Conservation (phyloP, 2,113 vertebrate genomes). For the Chamaetylas fuelleborni region DNA sequence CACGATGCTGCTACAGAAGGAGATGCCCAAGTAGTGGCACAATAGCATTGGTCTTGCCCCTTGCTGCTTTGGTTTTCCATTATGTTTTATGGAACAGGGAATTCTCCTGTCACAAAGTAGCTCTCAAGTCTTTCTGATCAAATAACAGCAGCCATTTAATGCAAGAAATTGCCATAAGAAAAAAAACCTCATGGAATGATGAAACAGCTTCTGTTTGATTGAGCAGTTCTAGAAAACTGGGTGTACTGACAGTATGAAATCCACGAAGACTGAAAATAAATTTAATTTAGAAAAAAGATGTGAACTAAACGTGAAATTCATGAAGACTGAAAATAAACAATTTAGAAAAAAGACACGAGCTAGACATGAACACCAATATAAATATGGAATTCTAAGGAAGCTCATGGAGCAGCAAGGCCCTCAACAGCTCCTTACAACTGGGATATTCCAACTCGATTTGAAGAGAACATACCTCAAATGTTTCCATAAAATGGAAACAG, state of each 20-base stretch:
- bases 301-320: neutral
- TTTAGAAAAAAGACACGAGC: neutral
- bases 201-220: neutral
- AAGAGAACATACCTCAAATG: neutral
- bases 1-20: neutral
- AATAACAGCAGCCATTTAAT: neutral
- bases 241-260: neutral
- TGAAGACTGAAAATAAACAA: neutral
- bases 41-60: accelerated
- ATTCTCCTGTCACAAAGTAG: neutral
- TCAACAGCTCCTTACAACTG: accelerated
- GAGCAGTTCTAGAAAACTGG: neutral
- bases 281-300: neutral
- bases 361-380: neutral
- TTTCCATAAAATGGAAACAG: neutral
- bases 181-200: neutral
- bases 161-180: neutral
- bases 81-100: neutral
- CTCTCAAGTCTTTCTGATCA: neutral
- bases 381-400: neutral
- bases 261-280: neutral
- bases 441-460: no score
- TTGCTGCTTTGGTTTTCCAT: neutral
- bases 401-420: neutral
- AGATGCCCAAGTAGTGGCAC: neutral